Evolutionary conservation across 2,888 invertebrate genomes (phyloP), one percentile per base, ranked within the genome.

Genomic region (Protophormia terraenovae): DNA sequence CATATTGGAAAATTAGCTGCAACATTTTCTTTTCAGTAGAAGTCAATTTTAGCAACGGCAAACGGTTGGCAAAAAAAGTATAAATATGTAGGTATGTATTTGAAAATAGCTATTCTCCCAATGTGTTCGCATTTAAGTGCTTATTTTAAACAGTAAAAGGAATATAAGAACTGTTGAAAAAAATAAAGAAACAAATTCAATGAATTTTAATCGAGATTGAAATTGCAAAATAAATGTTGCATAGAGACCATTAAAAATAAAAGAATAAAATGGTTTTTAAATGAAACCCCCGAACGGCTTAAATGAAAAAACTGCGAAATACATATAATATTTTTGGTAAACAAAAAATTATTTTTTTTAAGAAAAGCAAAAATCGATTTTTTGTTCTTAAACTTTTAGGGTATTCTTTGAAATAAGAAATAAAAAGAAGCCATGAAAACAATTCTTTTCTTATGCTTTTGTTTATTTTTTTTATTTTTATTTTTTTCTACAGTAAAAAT

Each of bases 141-240:
- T 35, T 47, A 45, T 19, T 73, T 50, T 62, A 50, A 72, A 60
- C 10, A 27, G 22, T 14, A 19, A n/a, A n/a, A n/a, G 8, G 35
- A 53, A 3, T 19, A 10, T 22, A 50, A 3, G 2, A 6, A 8
- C 22, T 10, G 5, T 55, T 29, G n/a, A n/a, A 1, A n/a, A 29
- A 29, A 7, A 16, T 0, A 14, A 29, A 32, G 27, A 1, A 55
- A n/a, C 7, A 73, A 77, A 80, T 38, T 32, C 83, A 71, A 81
- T 73, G 80, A 73, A 86, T 80, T 73, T 80, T 64, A 86, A 81
- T 73, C 86, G 71, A 64, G 66, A 69, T 50, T 81, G 24, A 69
- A 83, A 81, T 83, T 78, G 75, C 38, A 83, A 81, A 86, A n/a
- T n/a, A n/a, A n/a, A 69, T 81, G 64, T 73, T 45, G 45, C 55